Conservation (phyloP, 2,113 vertebrate species). For the Osmerus mordax region DNA sequence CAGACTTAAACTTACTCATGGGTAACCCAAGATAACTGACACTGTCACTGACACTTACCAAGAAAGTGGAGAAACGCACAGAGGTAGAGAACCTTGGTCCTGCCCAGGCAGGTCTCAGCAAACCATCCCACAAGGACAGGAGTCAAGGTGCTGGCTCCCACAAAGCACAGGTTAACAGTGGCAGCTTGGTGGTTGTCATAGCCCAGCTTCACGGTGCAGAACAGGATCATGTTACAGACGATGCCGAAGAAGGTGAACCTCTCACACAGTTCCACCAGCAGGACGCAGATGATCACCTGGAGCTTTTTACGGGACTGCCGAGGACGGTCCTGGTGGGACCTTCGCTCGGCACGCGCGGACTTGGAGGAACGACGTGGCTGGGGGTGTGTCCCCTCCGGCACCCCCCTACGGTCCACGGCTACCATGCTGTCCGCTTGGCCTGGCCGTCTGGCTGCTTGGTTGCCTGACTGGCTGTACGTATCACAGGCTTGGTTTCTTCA, state of each 20-base stretch:
- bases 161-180: conserved; percentile 84
- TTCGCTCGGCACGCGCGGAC: conserved; percentile 20
- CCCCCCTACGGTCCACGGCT: conserved; percentile 31
- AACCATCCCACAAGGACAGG: conserved; percentile 81
- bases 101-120: conserved; percentile 74
- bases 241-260: conserved; percentile 88
- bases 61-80: conserved; percentile 85
- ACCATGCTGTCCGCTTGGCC: conserved; percentile 52
- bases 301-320: conserved; percentile 65
- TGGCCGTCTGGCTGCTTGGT: conserved; percentile 11
- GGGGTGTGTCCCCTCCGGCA: conserved; percentile 24
- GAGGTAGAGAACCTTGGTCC: conserved; percentile 78
- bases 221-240: conserved; percentile 89
- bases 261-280: conserved; percentile 87
- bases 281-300: conserved; percentile 77
- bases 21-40: no score
- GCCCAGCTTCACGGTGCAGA: conserved; percentile 83
- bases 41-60: conserved; percentile 70
- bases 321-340: neutral
- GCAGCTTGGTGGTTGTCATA: conserved; percentile 82
- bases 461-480: conserved; percentile 2
- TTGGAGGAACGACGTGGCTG: conserved; percentile 21
- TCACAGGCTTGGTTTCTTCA: neutral
- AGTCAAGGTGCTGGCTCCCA: conserved; percentile 76
- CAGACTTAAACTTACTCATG: no score